These are phyloP conservation scores for Micrasema longulum DNA, from an alignment of 1,140 invertebrate genomes.

Conservation along the genomic window DNA sequence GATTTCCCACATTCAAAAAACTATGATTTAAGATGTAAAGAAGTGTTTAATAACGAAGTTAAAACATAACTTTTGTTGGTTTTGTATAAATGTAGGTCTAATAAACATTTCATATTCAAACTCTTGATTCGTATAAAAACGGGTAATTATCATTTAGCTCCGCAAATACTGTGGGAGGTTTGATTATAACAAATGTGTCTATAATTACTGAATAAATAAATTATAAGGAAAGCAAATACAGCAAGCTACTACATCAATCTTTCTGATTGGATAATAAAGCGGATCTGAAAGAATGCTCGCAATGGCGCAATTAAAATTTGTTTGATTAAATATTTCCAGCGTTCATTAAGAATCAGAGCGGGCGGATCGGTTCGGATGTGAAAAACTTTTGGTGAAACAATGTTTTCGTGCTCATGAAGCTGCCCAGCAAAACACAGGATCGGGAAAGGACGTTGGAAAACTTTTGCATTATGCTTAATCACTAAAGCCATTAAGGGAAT, in stretches of 20 bases:
- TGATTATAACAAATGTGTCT: too few relatives aligned
- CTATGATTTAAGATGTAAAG: too few relatives aligned
- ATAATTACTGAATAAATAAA: neutral
- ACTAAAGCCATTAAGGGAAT: conserved; percentile 50
- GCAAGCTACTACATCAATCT: conserved; percentile 8
- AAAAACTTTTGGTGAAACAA: conserved; percentile 10
- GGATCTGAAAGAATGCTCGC: neutral
- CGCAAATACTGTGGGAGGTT: too few relatives aligned
- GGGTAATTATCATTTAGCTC: too few relatives aligned
- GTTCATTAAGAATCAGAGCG: conserved; percentile 31
- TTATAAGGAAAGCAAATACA: conserved; percentile 1
- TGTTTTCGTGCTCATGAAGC: conserved; percentile 9
- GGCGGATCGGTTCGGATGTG: conserved; percentile 12
- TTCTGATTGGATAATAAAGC: conserved; percentile 10
- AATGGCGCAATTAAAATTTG: conserved; percentile 16
- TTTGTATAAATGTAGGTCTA: too few relatives aligned
- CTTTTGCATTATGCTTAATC: conserved; percentile 46
- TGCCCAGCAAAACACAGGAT: conserved; percentile 8
- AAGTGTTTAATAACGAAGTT: too few relatives aligned
- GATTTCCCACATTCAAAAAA: too few relatives aligned
- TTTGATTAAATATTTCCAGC: conserved; percentile 32
- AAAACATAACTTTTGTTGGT: too few relatives aligned
- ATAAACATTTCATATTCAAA: too few relatives aligned
- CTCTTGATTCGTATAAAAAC: too few relatives aligned
- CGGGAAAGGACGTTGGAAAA: conserved; percentile 1